Percentiles rank a stretch among this genome's conserved stretches.
Evolutionary conservation across 2,888 invertebrate genomes (phyloP).

Genomic region (Cataglyphis livida): DNA sequence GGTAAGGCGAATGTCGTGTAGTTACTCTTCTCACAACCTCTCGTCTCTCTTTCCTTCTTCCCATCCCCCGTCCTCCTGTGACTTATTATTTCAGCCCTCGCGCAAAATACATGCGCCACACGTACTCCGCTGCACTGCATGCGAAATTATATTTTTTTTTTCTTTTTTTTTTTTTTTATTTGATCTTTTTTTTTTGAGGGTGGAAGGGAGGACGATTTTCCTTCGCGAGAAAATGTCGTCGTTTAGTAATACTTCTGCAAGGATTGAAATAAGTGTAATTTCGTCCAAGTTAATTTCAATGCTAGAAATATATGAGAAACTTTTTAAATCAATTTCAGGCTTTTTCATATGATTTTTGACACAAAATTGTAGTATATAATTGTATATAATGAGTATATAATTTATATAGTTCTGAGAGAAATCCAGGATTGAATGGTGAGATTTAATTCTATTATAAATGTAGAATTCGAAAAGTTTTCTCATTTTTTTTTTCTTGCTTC

Average conservation of each 20-base stretch:
- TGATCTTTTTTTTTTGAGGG: neutral
- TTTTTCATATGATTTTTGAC: neutral
- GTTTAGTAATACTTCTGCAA: neutral
- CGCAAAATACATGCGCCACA: neutral
- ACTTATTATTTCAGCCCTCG: neutral
- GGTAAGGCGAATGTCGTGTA: constrained; percentile 74
- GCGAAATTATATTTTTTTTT: constrained; percentile 17
- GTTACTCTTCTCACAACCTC: constrained; percentile 54
- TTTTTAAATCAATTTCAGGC: neutral
- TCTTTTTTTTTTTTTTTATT: neutral
- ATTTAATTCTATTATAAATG: too few relatives aligned
- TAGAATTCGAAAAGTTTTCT: neutral
- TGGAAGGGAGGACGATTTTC: neutral
- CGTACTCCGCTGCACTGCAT: constrained; percentile 33
- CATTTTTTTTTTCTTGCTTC: neutral
- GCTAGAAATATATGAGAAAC: neutral
- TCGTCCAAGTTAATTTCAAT: neutral
- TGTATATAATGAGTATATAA: neutral
- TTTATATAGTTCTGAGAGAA: neutral
- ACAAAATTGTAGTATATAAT: neutral
- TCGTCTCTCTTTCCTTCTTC: too few relatives aligned
- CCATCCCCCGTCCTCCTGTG: neutral
- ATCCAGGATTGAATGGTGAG: neutral
- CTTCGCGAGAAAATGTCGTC: neutral
- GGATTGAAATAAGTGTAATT: constrained; percentile 37